phyloP scores from a whole-genome alignment of 1,140 invertebrate species.

The Kradibia gibbosae region DNA sequence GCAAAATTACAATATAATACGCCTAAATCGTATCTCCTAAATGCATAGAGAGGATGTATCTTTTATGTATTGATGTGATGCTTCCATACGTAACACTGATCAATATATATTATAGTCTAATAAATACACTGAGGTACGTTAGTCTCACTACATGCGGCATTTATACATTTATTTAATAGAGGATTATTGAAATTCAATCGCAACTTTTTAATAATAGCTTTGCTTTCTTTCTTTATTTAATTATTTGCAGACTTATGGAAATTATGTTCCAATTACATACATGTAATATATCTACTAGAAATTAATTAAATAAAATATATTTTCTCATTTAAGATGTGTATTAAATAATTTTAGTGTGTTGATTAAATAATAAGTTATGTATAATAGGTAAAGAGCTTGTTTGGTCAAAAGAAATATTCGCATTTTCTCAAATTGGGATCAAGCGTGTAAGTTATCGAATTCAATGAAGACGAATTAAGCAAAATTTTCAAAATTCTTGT shows the following conservation, averaged over 20 bases:
- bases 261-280: no score
- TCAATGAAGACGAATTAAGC: constrained; percentile 23
- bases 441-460: background rate
- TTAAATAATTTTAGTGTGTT: no score
- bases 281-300: no score
- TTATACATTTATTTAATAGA: background rate
- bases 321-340: no score
- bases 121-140: background rate
- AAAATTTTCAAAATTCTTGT: constrained; percentile 21
- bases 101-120: constrained; percentile 10
- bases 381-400: background rate
- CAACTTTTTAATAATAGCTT: constrained; percentile 6
- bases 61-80: background rate
- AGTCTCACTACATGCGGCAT: background rate
- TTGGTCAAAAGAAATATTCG: background rate
- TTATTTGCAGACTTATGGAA: background rate
- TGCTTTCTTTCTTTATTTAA: background rate
- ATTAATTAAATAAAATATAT: no score
- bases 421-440: background rate
- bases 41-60: background rate
- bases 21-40: constrained; percentile 3
- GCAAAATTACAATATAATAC: background rate
- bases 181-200: background rate
- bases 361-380: background rate
- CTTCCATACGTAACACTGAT: background rate